Evolutionary conservation across 1,140 invertebrate genomes (phyloP), one percentile per base, ranked within the genome.

Genomic region (Stenopsyche tienmushanensis): DNA sequence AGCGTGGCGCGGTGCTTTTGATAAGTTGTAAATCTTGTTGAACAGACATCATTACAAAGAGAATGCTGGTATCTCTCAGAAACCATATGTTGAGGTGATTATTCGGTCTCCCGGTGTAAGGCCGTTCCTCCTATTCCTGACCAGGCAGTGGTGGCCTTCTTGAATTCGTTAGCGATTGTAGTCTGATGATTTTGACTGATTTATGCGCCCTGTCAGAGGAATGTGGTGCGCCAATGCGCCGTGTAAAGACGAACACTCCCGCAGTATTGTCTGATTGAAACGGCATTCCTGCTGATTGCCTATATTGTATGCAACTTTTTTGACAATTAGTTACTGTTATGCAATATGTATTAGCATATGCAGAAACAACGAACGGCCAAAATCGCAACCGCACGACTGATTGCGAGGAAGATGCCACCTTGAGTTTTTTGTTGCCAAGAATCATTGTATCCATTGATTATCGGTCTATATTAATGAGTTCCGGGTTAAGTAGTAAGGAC

Each of bases 31-130:
- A 66, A 66, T 66, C 58, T 26, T 50, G 42, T n/a, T n/a, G 34
- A 26, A 60, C 58, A 58, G 57, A 59, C 49, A 25, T 54, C 65
- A 66, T 66, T 66, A 66, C 65, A 66, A 66, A 45, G 50, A 34
- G 50, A 26, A 55, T 62, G 57, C 57, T 60, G 57, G 45, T 66
- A 34, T 13, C 29, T 13, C 29, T 34, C 5, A 7, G 29, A 13
- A 7, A 34, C 29, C 29, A 34, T 34, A 34, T 34, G 29, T 34
- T 34, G 5, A 5, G 29, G 29, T 34, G 29, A 34, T 34, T 34
- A 34, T 34, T 34, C 29, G 29, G 29, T n/a, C 29, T 5, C 29
- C 13, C 29, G 29, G 29, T 13, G 13, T 34, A n/a, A n/a, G n/a
- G n/a, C n/a, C n/a, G 29, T 13, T 13, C 29, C 13, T 34, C 5